Percentiles rank a stretch among this genome's conserved stretches.
These are phyloP conservation scores for Oopsacas minuta DNA, from an alignment of 37 sponge, comb jelly and placozoan species.

Conservation along the genomic window DNA sequence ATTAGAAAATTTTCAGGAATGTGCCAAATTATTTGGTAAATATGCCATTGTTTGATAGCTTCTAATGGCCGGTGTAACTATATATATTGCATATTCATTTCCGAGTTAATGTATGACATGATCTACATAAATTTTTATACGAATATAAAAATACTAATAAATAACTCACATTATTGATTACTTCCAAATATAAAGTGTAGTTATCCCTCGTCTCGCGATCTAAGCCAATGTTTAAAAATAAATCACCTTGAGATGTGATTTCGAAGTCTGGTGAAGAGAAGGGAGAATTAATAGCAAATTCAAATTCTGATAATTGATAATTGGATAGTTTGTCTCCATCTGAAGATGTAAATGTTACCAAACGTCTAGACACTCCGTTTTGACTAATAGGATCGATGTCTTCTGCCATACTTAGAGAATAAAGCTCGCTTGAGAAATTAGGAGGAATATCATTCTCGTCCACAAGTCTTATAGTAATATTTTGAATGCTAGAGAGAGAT, in stretches of 20 bases:
- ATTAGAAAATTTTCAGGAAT: too few species aligned
- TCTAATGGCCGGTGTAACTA: too few species aligned
- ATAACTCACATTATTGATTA: not conserved
- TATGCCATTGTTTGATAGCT: too few species aligned
- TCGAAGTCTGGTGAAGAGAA: not conserved
- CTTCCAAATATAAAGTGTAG: not conserved
- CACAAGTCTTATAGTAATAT: not conserved
- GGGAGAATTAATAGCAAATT: not conserved
- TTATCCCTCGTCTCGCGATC: not conserved
- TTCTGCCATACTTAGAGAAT: not conserved
- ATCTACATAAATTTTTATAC: too few species aligned
- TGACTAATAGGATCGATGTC: not conserved
- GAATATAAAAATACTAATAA: not conserved
- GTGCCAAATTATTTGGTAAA: too few species aligned
- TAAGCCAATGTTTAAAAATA: not conserved
- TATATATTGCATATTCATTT: too few species aligned
- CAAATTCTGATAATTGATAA: not conserved
- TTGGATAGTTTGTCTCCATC: not conserved
- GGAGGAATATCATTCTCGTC: slow-evolving; percentile 20
- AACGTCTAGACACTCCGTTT: not conserved
- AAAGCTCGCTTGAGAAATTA: not conserved
- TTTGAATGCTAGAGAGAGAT: not conserved
- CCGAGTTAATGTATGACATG: too few species aligned
- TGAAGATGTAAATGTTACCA: not conserved
- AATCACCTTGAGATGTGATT: not conserved